These are phyloP conservation scores for Cryptocephalus primarius DNA, from an alignment of 2,888 invertebrate species.

Conservation along the genomic window DNA sequence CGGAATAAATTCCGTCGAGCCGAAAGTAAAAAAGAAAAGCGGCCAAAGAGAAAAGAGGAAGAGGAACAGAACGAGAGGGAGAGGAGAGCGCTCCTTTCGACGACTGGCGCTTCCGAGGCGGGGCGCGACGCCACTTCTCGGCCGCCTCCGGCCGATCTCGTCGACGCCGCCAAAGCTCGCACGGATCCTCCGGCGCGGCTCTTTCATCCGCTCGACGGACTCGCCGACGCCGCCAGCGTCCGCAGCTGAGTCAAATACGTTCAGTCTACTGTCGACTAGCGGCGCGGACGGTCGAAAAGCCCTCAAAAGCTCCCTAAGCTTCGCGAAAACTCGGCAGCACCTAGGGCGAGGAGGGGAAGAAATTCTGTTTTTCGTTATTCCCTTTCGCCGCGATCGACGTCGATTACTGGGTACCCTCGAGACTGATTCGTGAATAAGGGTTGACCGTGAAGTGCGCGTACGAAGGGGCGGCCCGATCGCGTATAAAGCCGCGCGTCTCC, in stretches of 20 bases:
- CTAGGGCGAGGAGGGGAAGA: too few relatives aligned
- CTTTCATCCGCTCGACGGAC: slow-evolving; percentile 7
- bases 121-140: slow-evolving; percentile 16
- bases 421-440: too few relatives aligned
- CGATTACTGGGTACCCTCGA: too few relatives aligned
- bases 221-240: slow-evolving; percentile 15
- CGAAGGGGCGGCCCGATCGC: too few relatives aligned
- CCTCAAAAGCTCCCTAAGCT: too few relatives aligned
- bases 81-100: slow-evolving; percentile 2
- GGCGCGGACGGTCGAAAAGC: slow-evolving; percentile 13
- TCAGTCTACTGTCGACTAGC: slow-evolving; percentile 25
- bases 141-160: slow-evolving; percentile 5
- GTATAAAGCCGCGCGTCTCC: slow-evolving; percentile 17
- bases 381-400: too few relatives aligned
- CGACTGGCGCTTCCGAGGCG: slow-evolving; percentile 12
- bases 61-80: too few relatives aligned
- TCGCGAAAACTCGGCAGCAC: too few relatives aligned
- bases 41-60: background rate
- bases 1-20: slow-evolving; percentile 21
- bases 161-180: background rate
- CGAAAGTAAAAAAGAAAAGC: background rate
- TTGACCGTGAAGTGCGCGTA: too few relatives aligned
- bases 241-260: slow-evolving; percentile 29
- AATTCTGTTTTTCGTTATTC: too few relatives aligned
- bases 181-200: slow-evolving; percentile 6